These are phyloP conservation scores for Xyrauchen texanus DNA, from an alignment of 2,113 vertebrate species.

Conservation along the genomic window DNA sequence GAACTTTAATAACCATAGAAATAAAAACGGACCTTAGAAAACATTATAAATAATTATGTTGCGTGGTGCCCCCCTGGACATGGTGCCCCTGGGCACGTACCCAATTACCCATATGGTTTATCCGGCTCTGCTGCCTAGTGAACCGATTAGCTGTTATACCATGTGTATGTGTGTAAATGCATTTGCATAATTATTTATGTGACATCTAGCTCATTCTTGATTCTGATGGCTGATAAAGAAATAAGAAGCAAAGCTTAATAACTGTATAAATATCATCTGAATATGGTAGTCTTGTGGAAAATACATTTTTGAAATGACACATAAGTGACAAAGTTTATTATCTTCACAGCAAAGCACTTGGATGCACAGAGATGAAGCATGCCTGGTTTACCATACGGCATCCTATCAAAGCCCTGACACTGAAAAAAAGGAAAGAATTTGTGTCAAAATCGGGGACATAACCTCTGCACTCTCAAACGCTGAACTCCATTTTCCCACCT, in stretches of 20 bases:
- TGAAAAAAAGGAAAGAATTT: constrained; percentile 19
- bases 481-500: constrained; percentile 35
- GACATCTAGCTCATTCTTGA: background rate
- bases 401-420: constrained; percentile 11
- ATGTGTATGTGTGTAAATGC: background rate
- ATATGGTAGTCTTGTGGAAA: background rate
- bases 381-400: constrained; percentile 12
- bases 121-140: too few relatives aligned
- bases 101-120: too few relatives aligned
- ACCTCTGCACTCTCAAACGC: constrained; percentile 21
- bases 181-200: background rate
- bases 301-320: constrained; percentile 18
- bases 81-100: too few relatives aligned
- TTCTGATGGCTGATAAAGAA: background rate
- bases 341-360: constrained; percentile 17
- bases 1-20: too few relatives aligned
- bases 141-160: too few relatives aligned
- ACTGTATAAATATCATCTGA: constrained; percentile 25
- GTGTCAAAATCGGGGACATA: constrained; percentile 19
- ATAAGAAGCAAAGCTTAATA: constrained; percentile 1
- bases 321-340: constrained; percentile 29
- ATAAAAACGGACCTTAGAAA: too few relatives aligned
- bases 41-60: too few relatives aligned
- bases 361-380: constrained; percentile 7
- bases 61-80: too few relatives aligned